Percentiles rank a stretch among this genome's conserved stretches.
These are phyloP conservation scores for Sturnira hondurensis DNA, from an alignment of 2,113 vertebrate genomes.

Conservation along the genomic window DNA sequence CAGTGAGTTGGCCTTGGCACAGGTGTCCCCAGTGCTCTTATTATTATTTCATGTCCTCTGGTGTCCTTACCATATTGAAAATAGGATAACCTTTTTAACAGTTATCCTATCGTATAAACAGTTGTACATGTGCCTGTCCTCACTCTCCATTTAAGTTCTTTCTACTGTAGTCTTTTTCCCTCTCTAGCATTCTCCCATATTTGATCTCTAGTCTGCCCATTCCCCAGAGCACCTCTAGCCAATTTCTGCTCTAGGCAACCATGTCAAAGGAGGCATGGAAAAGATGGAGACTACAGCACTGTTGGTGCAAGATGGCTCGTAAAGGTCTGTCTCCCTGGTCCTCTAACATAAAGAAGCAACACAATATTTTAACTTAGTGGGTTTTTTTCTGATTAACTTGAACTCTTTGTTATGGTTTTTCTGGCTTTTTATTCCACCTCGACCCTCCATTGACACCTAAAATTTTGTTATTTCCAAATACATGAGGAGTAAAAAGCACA, in stretches of 20 bases:
- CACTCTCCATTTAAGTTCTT: background rate
- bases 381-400: background rate
- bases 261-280: background rate
- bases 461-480: background rate
- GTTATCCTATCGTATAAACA: background rate
- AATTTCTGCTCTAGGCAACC: fast-evolving
- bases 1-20: background rate
- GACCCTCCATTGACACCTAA: background rate
- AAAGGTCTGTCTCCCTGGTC: background rate
- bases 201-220: fast-evolving
- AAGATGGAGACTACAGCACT: background rate
- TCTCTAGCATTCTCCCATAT: background rate
- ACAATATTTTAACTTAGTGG: background rate
- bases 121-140: background rate
- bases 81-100: too few relatives aligned
- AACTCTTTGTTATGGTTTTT: background rate
- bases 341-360: background rate
- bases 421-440: background rate
- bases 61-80: too few relatives aligned
- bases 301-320: fast-evolving
- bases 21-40: background rate
- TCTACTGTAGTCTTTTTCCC: background rate
- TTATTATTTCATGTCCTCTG: background rate
- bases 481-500: background rate
- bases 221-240: fast-evolving